Evolutionary conservation across 2,113 vertebrate genomes (phyloP), one percentile per base, ranked within the genome.

Genomic region (Choloepus hoffmanni): DNA sequence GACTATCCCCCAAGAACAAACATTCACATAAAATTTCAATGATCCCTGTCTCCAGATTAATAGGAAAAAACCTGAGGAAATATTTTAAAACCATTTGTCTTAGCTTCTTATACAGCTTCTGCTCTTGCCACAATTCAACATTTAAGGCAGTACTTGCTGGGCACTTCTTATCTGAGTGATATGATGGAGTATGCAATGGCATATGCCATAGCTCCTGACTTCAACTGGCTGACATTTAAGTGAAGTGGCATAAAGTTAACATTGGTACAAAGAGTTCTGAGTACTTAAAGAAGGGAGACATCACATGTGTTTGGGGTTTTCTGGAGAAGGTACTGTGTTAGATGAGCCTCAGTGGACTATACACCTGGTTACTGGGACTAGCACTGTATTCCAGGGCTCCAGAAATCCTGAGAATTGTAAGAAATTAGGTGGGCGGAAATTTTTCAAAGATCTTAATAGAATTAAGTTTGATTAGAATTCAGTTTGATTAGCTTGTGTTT

Each of bases 381-480:
- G 12, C 89, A 33, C 10, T 30, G 21, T 45, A 43, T 77, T 83
- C 26, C 9, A 60, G 7, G 9, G 13, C 45, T 55, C 53, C 36
- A 48, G 53, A 83, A 85, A 7, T 93, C 45, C 36, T 21, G 19
- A 58, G 28, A 93, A 24, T 28, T 93, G 1, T n/a, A 40, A 89
- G 43, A 89, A 77, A 94, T 89, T 40, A 53, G 12, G 40, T 68
- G 24, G 9, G 11, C 7, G 26, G 55, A 83, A 76, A 33, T 3
- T 36, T 53, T 94, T 79, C 30, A 28, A 67, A 60, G n/a, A 67
- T 70, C 30, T 79, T 19, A 36, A 40, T n/a, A 72, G 13, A 45
- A 30, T 96, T 94, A 58, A 67, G 15, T 67, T 82, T 76, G 16
- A 45, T 60, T 85, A 77, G 62, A 93, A n/a, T 88, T 72, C 5